Evolutionary conservation across 2,797 vertebrate species (phyloP), one percentile per base, ranked within the genome.

Genomic region (Lutjanus campechanus): DNA sequence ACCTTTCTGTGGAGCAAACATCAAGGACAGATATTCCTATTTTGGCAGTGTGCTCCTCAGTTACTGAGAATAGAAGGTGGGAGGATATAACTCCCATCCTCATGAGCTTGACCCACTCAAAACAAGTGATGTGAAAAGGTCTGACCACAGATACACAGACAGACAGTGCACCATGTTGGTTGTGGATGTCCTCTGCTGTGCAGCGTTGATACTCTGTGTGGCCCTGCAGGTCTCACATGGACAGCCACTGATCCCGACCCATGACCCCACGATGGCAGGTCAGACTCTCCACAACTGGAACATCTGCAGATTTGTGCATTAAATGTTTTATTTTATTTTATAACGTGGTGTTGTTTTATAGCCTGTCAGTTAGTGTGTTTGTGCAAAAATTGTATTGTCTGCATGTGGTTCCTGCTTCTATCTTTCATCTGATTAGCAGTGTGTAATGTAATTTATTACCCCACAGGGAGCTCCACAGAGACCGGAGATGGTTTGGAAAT

Each of bases 21-120:
- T 79, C 94, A 96, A 96, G 94, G 95, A 90, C 93, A 71, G 51
- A 54, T 2, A 11, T 73, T 86, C 66, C 68, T 88, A 68, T 88
- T 87, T 90, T 92, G 89, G 88, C 88, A 75, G 69, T 10, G 3
- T 74, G 76, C 54, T 69, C 47, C 47, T 47, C 41, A 15, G 79
- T 69, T 43, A 36, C 69, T 75, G 73, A 85, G 77, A 86, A 78
- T 74, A 65, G 81, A 79, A 85, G 71, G 87, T 79, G 75, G 79
- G 82, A 81, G 85, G 74, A 83, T 88, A 85, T 82, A 87, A 87
- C 84, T 76, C 85, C 63, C 72, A 69, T 84, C 68, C 75, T 71
- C 61, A 3, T 19, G 75, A 76, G 64, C 59, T 76, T 79, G 69
- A 85, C 72, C 62, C 70, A 53, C 88, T 86, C 72, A 82, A 85